Percentiles rank a stretch among this genome's conserved stretches.
Conservation (phyloP, 2,113 vertebrate genomes). For the Ophiodon elongatus region DNA sequence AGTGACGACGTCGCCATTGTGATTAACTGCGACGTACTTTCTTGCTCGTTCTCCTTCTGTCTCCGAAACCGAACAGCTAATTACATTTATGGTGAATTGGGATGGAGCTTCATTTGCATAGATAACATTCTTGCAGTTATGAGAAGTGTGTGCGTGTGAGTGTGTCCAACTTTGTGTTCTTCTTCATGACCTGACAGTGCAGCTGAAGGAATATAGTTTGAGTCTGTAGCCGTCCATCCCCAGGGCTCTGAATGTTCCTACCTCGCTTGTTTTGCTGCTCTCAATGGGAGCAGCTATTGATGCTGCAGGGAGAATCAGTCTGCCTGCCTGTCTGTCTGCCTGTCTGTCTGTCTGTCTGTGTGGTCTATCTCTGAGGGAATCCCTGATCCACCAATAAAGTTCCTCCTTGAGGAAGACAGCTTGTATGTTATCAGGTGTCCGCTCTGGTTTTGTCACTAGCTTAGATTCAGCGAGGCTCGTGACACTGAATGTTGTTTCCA, state of each 20-base stretch:
- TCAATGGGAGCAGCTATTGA: constrained; percentile 50
- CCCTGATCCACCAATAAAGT: constrained; percentile 33
- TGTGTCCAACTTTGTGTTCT: constrained; percentile 33
- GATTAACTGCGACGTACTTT: constrained; percentile 7
- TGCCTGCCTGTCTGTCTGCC: constrained; percentile 16
- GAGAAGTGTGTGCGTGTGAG: neutral
- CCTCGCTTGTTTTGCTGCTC: constrained; percentile 58
- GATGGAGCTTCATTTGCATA: constrained; percentile 17
- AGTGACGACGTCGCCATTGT: constrained; percentile 5
- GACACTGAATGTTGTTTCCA: constrained; percentile 23
- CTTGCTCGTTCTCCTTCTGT: constrained; percentile 9
- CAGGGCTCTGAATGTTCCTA: constrained; percentile 42
- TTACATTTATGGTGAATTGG: neutral
- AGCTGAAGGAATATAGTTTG: constrained; percentile 53
- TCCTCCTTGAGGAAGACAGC: constrained; percentile 1
- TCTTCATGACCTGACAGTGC: constrained; percentile 28
- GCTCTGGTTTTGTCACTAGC: neutral
- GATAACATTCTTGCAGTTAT: constrained; percentile 18
- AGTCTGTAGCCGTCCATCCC: constrained; percentile 20
- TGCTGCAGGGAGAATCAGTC: constrained; percentile 34
- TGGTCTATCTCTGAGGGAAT: constrained; percentile 47
- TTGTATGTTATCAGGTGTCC: constrained; percentile 42
- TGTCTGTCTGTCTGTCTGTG: constrained; percentile 15
- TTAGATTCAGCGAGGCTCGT: constrained; percentile 16
- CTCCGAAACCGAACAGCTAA: constrained; percentile 30